These are phyloP conservation scores for Cynopterus brachyotis DNA, from an alignment of 2,113 vertebrate genomes.

Conservation along the genomic window DNA sequence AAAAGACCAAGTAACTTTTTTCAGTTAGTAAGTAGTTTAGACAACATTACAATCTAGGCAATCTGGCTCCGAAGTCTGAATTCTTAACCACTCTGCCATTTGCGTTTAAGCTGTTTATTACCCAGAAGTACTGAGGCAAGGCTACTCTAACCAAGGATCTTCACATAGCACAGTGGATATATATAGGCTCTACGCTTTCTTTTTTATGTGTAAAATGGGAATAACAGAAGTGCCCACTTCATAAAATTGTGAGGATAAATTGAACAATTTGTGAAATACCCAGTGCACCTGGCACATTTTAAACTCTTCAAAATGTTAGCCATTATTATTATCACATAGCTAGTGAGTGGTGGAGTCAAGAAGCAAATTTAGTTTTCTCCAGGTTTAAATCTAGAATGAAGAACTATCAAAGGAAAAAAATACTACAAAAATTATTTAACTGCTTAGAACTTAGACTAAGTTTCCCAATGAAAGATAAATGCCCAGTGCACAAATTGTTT, in stretches of 20 bases:
- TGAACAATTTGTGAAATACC: background rate
- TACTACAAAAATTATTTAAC: conserved; percentile 4
- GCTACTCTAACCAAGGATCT: background rate
- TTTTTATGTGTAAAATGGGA: background rate
- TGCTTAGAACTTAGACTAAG: background rate
- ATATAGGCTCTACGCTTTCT: background rate
- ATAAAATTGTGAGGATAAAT: background rate
- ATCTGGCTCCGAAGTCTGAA: background rate
- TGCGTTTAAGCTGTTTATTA: background rate
- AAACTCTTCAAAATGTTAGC: background rate
- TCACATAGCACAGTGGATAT: background rate
- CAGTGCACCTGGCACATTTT: background rate
- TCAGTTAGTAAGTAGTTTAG: background rate
- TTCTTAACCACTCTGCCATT: background rate
- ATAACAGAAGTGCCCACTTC: background rate
- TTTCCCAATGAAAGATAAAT: background rate
- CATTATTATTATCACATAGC: background rate
- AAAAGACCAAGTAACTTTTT: background rate
- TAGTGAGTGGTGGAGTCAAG: background rate
- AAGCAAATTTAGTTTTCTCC: background rate
- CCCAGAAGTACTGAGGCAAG: background rate
- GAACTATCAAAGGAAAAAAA: background rate
- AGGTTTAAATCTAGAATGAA: background rate
- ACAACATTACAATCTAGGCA: background rate
- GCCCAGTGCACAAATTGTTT: background rate